Conservation (phyloP, 2,888 invertebrate genomes). For the Phasia obesa region DNA sequence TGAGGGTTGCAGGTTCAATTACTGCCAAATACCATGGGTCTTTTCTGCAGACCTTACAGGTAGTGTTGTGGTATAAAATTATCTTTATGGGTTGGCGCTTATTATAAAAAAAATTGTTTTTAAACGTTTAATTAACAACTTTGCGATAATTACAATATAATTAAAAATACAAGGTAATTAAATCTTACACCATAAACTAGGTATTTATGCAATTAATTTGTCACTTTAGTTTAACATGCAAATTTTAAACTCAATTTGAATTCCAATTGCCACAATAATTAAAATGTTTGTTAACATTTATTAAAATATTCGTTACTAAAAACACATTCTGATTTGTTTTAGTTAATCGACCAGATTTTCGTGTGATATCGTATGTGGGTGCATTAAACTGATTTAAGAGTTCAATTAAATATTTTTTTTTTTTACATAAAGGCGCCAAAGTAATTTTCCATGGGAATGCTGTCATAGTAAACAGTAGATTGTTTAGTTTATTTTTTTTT, state of each 20-base stretch:
- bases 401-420: slow-evolving; percentile 19
- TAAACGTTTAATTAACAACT: no score
- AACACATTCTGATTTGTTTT: slow-evolving; percentile 8
- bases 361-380: slow-evolving; percentile 49
- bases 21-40: no score
- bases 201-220: slow-evolving; percentile 19
- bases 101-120: no score
- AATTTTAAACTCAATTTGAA: slow-evolving; percentile 21
- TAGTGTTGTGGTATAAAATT: no score
- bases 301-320: slow-evolving; percentile 51
- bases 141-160: no score
- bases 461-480: slow-evolving; percentile 7
- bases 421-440: slow-evolving; percentile 52
- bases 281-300: slow-evolving; percentile 34
- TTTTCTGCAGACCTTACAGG: no score
- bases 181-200: neutral
- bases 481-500: neutral
- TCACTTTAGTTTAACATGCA: slow-evolving; percentile 15
- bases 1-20: no score
- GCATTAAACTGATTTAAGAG: slow-evolving; percentile 34
- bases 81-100: no score
- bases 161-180: no score
- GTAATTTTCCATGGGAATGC: slow-evolving; percentile 45
- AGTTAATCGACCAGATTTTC: slow-evolving; percentile 38
- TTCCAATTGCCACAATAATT: slow-evolving; percentile 20